phyloP scores from a whole-genome alignment of 2,888 invertebrate genomes.

The Abrostola tripartita region DNA sequence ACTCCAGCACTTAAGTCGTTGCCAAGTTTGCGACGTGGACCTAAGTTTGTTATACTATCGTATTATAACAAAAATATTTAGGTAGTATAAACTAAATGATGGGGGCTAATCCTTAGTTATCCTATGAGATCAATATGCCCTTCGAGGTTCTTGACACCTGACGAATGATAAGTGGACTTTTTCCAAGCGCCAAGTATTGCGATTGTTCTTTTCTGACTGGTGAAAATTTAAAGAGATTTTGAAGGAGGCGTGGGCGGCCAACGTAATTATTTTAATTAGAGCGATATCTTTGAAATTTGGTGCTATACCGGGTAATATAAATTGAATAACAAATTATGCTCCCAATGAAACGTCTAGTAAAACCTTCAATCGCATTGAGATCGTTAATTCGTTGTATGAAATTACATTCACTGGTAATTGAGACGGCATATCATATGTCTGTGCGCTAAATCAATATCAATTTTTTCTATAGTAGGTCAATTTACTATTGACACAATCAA shows the following conservation, averaged over 20 bases:
- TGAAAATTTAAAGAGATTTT: constrained; percentile 24
- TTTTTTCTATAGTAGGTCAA: constrained; percentile 4
- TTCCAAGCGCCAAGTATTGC: background rate
- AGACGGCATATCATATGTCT: background rate
- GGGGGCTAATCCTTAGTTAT: too few relatives aligned
- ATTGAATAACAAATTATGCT: background rate
- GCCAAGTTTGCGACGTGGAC: background rate
- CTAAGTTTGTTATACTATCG: background rate
- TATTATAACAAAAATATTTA: background rate
- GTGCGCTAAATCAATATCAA: constrained; percentile 1
- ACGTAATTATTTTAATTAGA: constrained; percentile 4
- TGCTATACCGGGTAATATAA: background rate
- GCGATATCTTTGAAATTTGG: background rate
- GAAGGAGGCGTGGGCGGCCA: constrained; percentile 11
- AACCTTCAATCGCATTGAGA: constrained; percentile 3
- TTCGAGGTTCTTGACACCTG: background rate
- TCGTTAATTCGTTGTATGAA: background rate
- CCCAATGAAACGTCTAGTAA: constrained; percentile 1
- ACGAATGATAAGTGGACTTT: background rate
- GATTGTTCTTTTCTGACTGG: constrained; percentile 1
- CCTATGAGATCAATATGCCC: too few relatives aligned
- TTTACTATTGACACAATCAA: background rate
- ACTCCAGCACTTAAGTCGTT: background rate
- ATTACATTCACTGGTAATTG: background rate
- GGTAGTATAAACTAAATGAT: too few relatives aligned